phyloP scores from a whole-genome alignment of 2,888 invertebrate species.

The Piscicola geometra region DNA sequence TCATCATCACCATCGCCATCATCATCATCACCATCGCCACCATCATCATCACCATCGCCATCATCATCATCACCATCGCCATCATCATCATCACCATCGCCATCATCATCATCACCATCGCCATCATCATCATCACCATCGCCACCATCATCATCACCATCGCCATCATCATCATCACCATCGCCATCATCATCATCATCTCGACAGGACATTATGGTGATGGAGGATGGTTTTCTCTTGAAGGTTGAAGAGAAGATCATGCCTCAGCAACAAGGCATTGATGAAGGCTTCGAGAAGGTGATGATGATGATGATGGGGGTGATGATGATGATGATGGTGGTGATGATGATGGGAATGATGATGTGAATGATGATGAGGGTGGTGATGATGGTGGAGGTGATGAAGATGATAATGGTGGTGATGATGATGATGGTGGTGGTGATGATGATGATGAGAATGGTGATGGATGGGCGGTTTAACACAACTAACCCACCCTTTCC shows the following conservation, averaged over 20 bases:
- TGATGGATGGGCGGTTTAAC: not conserved
- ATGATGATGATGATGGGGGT: not conserved
- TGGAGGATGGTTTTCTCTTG: not conserved
- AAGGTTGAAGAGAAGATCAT: slow-evolving; percentile 1
- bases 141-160: slow-evolving; percentile 19
- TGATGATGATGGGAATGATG: slow-evolving; percentile 18
- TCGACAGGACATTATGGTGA: not conserved
- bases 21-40: slow-evolving; percentile 17
- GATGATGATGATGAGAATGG: not conserved
- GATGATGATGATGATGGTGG: slow-evolving; percentile 17
- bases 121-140: slow-evolving; percentile 31
- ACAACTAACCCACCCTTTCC: not conserved
- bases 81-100: slow-evolving; percentile 32
- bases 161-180: slow-evolving; percentile 8
- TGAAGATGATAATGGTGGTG: slow-evolving; percentile 16
- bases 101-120: slow-evolving; percentile 32
- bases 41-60: slow-evolving; percentile 5
- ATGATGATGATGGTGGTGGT: slow-evolving; percentile 24
- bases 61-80: slow-evolving; percentile 25
- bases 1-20: slow-evolving; percentile 13
- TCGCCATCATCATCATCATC: not conserved
- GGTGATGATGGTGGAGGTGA: slow-evolving; percentile 6
- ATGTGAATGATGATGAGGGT: slow-evolving; percentile 17
- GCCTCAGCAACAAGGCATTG: not conserved
- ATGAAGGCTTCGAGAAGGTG: slow-evolving; percentile 5